Conservation (phyloP, 2,797 vertebrate species). For the Girardinus metallicus region DNA sequence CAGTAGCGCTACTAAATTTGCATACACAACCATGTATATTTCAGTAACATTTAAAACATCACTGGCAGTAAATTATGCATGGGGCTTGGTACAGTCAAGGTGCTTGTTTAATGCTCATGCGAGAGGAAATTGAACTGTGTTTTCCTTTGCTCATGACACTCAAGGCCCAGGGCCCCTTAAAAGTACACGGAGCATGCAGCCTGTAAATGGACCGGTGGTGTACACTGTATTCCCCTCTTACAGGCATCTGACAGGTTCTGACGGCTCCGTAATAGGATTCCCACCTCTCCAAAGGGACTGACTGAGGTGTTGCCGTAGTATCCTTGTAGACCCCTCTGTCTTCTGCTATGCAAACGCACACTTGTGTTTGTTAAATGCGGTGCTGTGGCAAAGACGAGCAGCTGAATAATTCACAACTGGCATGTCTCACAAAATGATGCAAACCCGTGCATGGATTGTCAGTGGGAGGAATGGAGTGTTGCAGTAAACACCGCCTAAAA, state of each 20-base stretch:
- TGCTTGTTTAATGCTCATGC: conserved; percentile 85
- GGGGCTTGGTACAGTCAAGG: conserved; percentile 81
- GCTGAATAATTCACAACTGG: conserved; percentile 88
- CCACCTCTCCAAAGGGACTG: conserved; percentile 68
- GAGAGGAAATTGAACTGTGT: conserved; percentile 87
- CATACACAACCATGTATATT: conserved; percentile 97
- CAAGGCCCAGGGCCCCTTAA: conserved; percentile 70
- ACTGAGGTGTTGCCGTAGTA: conserved; percentile 66
- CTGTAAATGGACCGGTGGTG: conserved; percentile 67
- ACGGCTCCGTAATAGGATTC: conserved; percentile 69
- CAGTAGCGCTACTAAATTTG: conserved; percentile 87
- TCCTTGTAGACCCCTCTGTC: conserved; percentile 67
- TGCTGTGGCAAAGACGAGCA: conserved; percentile 75
- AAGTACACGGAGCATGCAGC: conserved; percentile 55
- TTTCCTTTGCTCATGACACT: conserved; percentile 70
- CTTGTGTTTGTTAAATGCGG: conserved; percentile 78
- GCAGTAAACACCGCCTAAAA: conserved; percentile 83
- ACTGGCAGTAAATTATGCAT: conserved; percentile 95
- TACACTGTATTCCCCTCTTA: conserved; percentile 54
- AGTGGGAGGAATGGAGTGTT: conserved; percentile 77
- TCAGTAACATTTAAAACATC: conserved; percentile 94
- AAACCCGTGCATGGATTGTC: conserved; percentile 78
- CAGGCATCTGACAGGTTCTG: conserved; percentile 66
- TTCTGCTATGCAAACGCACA: conserved; percentile 59
- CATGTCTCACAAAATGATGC: conserved; percentile 82